Base-by-base conservation (phyloP, 2,797 vertebrate genomes). In the Anguilla marmorata region DNA sequence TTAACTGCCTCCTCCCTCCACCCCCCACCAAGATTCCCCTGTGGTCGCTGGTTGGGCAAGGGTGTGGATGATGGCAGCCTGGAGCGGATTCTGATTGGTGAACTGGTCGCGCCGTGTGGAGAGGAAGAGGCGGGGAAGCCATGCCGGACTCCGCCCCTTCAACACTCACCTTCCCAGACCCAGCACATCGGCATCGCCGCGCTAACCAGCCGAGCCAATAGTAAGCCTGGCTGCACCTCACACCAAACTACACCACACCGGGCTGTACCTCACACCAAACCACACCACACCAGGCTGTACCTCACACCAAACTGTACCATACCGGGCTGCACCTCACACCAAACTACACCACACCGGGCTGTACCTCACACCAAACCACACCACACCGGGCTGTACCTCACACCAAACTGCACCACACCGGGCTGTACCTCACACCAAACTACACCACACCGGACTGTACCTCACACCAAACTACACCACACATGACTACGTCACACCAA, bases 21-120 rank as follows among this genome's bases (percentile, higher is more conserved):
- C 14, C 45, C 48, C 92, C 41, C 41, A 45, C 41, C 41, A 45
- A 99, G 98, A 94, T 99, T 99, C 92, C 99, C 99, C 0, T 99
- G 99, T 0, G 98, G 99, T 1, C 96, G 97, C 1, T 99, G 98
- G 98, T 93, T 99, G 84, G 98, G 99, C 0, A 99, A 97, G 90
- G 98, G 99, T 0, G 95, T 99, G 0, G 99, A 98, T 0, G 98
- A 99, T 0, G 98, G 98, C 91, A 99, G 98, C 90, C 92, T 99
- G 91, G 98, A 99, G 90, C 92, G 99, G 84, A 96, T 99, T 45
- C 97, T 99, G 21, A 98, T 99, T 19, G 99, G 98, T 84, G 98
- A 99, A 90, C 91, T 99, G 92, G 96, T 99, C 91, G 94, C 95
- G 16, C 95, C 97, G 14, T 93, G 92, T 0, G 95, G 92, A 0